These are phyloP conservation scores for Caenorhabditis tropicalis DNA, from an alignment of 1,140 invertebrate species.

Conservation along the genomic window DNA sequence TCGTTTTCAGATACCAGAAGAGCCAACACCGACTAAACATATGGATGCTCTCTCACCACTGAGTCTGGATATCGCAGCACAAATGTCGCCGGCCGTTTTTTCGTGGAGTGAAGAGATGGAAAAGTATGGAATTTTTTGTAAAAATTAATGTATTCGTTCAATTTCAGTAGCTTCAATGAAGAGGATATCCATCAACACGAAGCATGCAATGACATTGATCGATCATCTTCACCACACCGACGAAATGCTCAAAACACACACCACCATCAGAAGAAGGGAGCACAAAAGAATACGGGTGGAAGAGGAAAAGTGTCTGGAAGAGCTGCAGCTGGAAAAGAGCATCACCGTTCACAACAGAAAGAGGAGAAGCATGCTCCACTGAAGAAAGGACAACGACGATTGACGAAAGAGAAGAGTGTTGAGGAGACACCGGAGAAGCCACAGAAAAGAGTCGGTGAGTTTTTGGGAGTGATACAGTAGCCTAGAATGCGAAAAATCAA, in stretches of 20 bases:
- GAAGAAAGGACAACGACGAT: conserved; percentile 14
- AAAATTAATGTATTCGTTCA: too few species aligned
- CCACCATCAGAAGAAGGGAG: background rate
- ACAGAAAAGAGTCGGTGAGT: conserved; percentile 25
- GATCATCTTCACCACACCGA: background rate
- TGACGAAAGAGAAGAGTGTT: conserved; percentile 25
- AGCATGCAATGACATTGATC: background rate
- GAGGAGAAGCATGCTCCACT: background rate
- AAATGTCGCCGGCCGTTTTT: background rate
- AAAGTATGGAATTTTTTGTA: background rate
- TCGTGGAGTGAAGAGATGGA: conserved; percentile 39
- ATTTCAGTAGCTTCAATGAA: conserved; percentile 7
- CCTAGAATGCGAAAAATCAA: too few species aligned
- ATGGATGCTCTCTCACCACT: background rate
- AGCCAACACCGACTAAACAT: background rate
- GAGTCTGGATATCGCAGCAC: background rate
- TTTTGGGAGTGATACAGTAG: too few species aligned
- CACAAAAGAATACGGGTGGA: background rate
- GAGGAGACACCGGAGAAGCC: background rate
- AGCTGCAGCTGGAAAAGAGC: background rate
- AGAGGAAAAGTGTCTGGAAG: background rate
- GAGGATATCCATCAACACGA: background rate
- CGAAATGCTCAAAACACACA: background rate
- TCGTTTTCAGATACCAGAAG: conserved; percentile 12
- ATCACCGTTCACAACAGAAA: background rate